phyloP scores from a whole-genome alignment of 2,797 vertebrate species.

The Phrynocephalus guinanensis region DNA sequence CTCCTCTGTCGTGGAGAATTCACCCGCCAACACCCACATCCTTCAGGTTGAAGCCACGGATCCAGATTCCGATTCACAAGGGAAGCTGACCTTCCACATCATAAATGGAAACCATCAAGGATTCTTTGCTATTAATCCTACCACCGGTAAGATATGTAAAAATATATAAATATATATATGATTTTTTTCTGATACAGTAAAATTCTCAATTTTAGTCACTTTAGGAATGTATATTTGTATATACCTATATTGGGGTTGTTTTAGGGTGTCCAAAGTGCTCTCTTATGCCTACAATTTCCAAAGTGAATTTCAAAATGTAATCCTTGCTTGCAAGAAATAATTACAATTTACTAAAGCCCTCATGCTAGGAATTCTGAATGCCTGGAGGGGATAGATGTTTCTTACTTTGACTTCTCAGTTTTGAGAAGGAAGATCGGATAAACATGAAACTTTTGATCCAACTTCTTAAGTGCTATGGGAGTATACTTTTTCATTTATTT shows the following conservation, averaged over 20 bases:
- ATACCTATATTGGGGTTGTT: not conserved
- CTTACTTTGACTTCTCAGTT: not conserved
- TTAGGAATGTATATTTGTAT: not conserved
- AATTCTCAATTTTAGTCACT: not conserved
- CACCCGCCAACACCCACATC: constrained; percentile 80
- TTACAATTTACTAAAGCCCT: not conserved
- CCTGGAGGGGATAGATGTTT: not conserved
- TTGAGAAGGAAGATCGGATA: not conserved
- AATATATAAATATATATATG: not conserved
- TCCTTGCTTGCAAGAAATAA: not conserved
- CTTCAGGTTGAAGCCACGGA: constrained; percentile 87
- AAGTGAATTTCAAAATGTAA: constrained; percentile 18
- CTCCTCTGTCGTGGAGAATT: constrained; percentile 87
- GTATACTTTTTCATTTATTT: not conserved
- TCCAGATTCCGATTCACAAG: constrained; percentile 86
- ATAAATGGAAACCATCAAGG: constrained; percentile 85
- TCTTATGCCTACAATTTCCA: not conserved
- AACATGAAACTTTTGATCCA: not conserved
- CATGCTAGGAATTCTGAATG: not conserved
- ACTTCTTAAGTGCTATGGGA: not conserved
- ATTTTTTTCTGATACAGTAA: constrained; percentile 43
- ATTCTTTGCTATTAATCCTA: constrained; percentile 84
- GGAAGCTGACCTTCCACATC: constrained; percentile 87
- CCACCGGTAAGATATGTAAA: constrained; percentile 85
- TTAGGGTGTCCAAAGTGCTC: constrained; percentile 36